Percentiles rank a stretch among this genome's conserved stretches.
phyloP scores from a whole-genome alignment of 2,113 vertebrate genomes.

The Casuarius casuarius region DNA sequence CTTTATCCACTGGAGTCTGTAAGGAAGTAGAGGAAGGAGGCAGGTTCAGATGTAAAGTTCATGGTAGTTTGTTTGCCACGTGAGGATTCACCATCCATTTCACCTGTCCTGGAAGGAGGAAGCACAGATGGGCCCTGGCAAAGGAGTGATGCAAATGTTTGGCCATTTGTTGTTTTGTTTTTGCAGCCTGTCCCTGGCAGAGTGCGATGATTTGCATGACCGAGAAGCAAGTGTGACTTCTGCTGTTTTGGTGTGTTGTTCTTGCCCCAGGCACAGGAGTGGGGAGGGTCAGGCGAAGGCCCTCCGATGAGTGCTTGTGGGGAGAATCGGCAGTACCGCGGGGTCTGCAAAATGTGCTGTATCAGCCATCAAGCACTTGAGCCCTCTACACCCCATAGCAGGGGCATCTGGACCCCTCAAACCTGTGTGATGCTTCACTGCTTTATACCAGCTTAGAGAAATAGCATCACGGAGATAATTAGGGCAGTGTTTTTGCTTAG shows the following conservation, averaged over 20 bases:
- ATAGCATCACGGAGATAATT: background rate
- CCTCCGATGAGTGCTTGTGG: background rate
- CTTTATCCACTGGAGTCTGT: background rate
- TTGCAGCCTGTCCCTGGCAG: background rate
- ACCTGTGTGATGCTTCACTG: background rate
- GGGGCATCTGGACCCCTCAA: fast-evolving
- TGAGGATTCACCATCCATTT: background rate
- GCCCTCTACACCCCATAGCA: background rate
- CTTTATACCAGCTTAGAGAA: background rate
- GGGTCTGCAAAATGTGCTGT: background rate
- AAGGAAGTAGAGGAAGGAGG: background rate
- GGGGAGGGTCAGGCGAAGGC: background rate
- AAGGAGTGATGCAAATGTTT: background rate
- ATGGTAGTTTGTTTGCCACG: background rate
- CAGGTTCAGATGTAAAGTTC: background rate
- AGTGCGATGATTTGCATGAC: background rate
- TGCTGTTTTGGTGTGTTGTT: background rate
- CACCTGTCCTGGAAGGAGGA: background rate
- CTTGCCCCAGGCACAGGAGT: background rate
- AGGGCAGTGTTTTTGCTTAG: background rate
- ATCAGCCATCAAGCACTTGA: background rate
- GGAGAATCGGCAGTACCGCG: background rate
- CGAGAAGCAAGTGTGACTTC: background rate
- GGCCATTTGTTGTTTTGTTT: slow-evolving; percentile 33
- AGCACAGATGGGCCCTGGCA: background rate